Conservation (phyloP, 2,888 invertebrate species). For the Cistogaster globosa region DNA sequence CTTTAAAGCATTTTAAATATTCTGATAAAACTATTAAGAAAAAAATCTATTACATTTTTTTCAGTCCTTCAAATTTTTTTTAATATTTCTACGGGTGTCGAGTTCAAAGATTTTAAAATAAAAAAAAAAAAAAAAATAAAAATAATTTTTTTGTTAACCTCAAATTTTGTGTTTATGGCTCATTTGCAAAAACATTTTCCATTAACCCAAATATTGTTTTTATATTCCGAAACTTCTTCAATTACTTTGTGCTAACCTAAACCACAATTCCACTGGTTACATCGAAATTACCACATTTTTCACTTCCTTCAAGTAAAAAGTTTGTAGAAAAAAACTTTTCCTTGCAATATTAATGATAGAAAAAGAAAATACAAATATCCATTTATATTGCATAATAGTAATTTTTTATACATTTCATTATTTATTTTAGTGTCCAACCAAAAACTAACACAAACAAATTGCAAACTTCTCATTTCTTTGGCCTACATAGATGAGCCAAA, state of each 20-base stretch:
- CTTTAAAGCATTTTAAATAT: too few relatives aligned
- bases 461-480: slow-evolving; percentile 68
- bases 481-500: slow-evolving; percentile 55
- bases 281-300: slow-evolving; percentile 42
- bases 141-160: too few relatives aligned
- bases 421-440: slow-evolving; percentile 57
- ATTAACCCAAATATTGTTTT: slow-evolving; percentile 20
- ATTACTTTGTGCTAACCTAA: background rate
- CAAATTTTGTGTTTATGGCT: background rate
- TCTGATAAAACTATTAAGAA: too few relatives aligned
- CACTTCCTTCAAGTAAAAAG: slow-evolving; percentile 25
- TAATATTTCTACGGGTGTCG: too few relatives aligned
- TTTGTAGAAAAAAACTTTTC: slow-evolving; percentile 8
- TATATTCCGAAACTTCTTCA: background rate
- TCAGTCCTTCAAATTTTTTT: too few relatives aligned
- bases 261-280: slow-evolving; percentile 15
- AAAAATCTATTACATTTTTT: too few relatives aligned
- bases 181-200: background rate
- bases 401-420: slow-evolving; percentile 45
- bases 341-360: slow-evolving; percentile 7
- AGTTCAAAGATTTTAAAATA: too few relatives aligned
- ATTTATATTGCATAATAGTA: slow-evolving; percentile 54
- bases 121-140: too few relatives aligned
- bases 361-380: slow-evolving; percentile 31
- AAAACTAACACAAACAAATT: slow-evolving; percentile 39